Evolutionary conservation across 2,113 vertebrate genomes (phyloP), one percentile per base, ranked within the genome.

Genomic region (Mungos mungo): DNA sequence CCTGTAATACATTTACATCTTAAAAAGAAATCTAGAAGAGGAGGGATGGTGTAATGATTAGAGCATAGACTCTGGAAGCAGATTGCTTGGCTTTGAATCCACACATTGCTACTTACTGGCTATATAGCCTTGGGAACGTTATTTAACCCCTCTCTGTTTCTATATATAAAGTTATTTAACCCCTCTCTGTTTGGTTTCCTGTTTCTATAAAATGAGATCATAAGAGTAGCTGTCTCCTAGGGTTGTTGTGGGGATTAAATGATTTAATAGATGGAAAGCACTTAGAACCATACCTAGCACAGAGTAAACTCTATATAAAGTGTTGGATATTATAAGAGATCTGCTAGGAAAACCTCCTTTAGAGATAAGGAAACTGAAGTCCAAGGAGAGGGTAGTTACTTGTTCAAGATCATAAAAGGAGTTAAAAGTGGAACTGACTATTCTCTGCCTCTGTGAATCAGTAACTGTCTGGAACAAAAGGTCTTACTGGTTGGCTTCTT

Each of bases 181-280:
- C 18, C 83, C 16, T 90, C 92, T 41, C 41, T 41, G 41, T 41
- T 96, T 88, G 65, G 35, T 94, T 93, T 94, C 50, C 79, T 80
- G 7, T 66, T 5, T 86, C 87, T 63, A n/a, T 91, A 68, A 83
- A 88, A 68, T 41, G 21, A 66, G 38, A n/a, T 95, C 45, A 19
- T 5, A 35, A 50, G 68, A 41, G 13, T 33, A 23, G 35, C 45
- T 68, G 19, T 45, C 45, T 81, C 52, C 21, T 11, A 35, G 33
- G 2, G n/a, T 31, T 74, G 35, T 52, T 60, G 18, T 45, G 69
- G 94, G 31, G 33, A 35, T 35, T 88, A 23, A 87, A 54, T 9
- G n/a, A 95, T 13, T 66, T 47, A 81, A 14, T 72, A 35, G 38
- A 12, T 35, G 21, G 31, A 60, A 93, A 41, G 33, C 29, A 5